Evolutionary conservation across 2,888 invertebrate genomes (phyloP).

Genomic region (Plebejus anna): DNA sequence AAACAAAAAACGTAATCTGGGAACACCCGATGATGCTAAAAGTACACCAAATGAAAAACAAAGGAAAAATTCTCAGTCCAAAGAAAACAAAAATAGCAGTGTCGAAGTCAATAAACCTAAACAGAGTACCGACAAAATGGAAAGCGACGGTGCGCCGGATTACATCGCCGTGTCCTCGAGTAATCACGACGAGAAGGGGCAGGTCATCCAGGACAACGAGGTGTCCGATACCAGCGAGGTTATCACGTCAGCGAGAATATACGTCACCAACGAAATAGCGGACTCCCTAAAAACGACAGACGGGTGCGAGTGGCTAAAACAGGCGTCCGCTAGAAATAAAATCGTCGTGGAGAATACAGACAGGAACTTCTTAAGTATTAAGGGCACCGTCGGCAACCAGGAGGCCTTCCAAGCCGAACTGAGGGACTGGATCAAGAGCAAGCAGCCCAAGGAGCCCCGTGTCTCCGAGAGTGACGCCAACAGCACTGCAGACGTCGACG

Average conservation of each 20-base stretch:
- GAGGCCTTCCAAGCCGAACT: conserved; percentile 74
- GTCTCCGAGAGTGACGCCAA: conserved; percentile 42
- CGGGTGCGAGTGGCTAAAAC: conserved; percentile 68
- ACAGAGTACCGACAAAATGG: conserved; percentile 34
- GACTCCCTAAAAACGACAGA: conserved; percentile 68
- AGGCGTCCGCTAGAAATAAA: conserved; percentile 53
- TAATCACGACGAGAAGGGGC: conserved; percentile 63
- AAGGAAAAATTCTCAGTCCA: conserved; percentile 44
- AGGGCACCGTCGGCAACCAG: conserved; percentile 71
- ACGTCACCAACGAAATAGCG: conserved; percentile 68
- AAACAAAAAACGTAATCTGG: conserved; percentile 54
- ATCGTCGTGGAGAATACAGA: conserved; percentile 60
- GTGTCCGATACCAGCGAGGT: conserved; percentile 69
- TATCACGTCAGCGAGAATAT: conserved; percentile 69
- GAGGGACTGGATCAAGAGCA: conserved; percentile 56
- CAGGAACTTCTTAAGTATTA: conserved; percentile 63
- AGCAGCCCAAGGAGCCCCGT: conserved; percentile 32
- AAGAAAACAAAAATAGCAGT: conserved; percentile 35
- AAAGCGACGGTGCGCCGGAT: conserved; percentile 49
- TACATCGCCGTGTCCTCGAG: conserved; percentile 54
- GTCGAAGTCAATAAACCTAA: conserved; percentile 30
- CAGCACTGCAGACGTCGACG: conserved; percentile 32
- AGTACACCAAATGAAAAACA: conserved; percentile 34
- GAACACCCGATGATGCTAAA: conserved; percentile 41
- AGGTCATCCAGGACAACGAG: conserved; percentile 70